phyloP scores from a whole-genome alignment of 2,797 vertebrate genomes.

The Ispidina lecontei region DNA sequence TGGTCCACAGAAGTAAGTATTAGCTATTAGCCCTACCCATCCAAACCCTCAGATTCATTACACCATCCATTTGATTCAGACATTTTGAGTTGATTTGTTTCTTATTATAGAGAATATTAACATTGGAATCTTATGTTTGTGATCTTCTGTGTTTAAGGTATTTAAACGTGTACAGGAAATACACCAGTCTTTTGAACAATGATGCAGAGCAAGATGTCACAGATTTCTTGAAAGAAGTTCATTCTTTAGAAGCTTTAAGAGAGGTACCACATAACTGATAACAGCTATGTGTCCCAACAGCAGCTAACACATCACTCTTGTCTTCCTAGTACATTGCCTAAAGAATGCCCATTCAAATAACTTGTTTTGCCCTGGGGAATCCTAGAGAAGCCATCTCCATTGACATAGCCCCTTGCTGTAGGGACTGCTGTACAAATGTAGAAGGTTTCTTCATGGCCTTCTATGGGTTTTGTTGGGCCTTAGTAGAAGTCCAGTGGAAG shows the following conservation, averaged over 20 bases:
- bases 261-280: slow-evolving; percentile 72
- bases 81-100: background rate
- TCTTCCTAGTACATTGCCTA: background rate
- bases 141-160: slow-evolving; percentile 82
- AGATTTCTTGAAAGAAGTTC: slow-evolving; percentile 83
- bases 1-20: slow-evolving; percentile 87
- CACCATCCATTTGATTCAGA: background rate
- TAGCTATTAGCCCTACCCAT: background rate
- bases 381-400: background rate
- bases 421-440: background rate
- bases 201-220: slow-evolving; percentile 78
- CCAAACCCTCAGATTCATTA: background rate
- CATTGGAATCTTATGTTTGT: background rate
- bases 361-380: background rate
- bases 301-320: background rate
- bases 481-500: background rate
- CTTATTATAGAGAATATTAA: background rate
- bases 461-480: background rate
- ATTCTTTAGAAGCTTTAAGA: slow-evolving; percentile 83
- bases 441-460: background rate
- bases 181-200: slow-evolving; percentile 84
- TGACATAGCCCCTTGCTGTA: background rate
- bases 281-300: background rate
- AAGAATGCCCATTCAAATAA: background rate
- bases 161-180: slow-evolving; percentile 86